Evolutionary conservation across 2,888 invertebrate genomes (phyloP).

Genomic region (Buathra laborator): DNA sequence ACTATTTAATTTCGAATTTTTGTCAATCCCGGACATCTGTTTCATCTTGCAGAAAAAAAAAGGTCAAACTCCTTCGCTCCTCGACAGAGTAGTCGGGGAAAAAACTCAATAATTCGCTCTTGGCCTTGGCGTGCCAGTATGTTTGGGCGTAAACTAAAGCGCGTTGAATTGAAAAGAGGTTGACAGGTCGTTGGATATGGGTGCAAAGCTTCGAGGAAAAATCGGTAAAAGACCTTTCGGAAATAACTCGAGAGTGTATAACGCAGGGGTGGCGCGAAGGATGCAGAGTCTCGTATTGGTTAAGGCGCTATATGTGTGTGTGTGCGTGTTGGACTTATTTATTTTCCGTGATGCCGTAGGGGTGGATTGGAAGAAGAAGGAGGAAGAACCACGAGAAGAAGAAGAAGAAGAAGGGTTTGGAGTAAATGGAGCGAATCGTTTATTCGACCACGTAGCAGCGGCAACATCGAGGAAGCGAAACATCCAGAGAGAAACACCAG

Average conservation of each 20-base stretch:
- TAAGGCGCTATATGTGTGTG: background rate
- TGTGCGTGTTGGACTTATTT: conserved; percentile 23
- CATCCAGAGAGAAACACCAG: conserved; percentile 20
- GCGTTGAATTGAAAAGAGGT: conserved; percentile 20
- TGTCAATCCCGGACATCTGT: background rate
- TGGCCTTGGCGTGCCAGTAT: background rate
- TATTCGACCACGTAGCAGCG: conserved; percentile 51
- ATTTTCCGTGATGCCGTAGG: conserved; percentile 26
- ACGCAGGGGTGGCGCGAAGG: conserved; percentile 8
- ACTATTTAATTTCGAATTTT: background rate
- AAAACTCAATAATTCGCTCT: conserved; percentile 22
- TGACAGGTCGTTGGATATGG: conserved; percentile 13
- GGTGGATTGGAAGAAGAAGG: conserved; percentile 20
- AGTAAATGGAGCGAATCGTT: conserved; percentile 66
- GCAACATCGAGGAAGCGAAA: conserved; percentile 42
- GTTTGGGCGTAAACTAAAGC: background rate
- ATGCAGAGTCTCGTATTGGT: background rate
- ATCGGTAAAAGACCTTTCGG: conserved; percentile 26
- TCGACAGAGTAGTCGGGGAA: background rate
- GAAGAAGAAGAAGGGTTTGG: conserved; percentile 40
- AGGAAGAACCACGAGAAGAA: conserved; percentile 5
- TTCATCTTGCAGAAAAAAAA: background rate
- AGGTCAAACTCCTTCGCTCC: background rate
- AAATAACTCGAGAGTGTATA: conserved; percentile 27
- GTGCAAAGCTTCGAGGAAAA: background rate